phyloP scores from a whole-genome alignment of 2,113 vertebrate genomes.

The Phaetusa simplex region DNA sequence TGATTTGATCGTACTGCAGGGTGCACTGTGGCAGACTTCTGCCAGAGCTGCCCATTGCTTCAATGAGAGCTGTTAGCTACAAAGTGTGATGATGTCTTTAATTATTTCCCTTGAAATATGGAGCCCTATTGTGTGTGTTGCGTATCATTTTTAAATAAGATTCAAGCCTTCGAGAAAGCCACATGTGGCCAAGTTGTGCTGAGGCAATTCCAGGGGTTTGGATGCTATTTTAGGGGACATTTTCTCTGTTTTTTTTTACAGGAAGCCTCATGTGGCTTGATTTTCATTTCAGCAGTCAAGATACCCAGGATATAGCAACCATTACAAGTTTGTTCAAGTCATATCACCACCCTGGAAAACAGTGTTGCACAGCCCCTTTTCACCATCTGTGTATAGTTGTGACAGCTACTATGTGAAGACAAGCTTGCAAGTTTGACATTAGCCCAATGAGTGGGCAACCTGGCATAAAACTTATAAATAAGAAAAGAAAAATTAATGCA shows the following conservation, averaged over 20 bases:
- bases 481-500: neutral
- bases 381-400: neutral
- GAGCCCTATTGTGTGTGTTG: neutral
- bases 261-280: neutral
- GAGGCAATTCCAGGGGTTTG: neutral
- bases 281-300: neutral
- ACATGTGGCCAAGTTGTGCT: neutral
- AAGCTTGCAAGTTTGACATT: neutral
- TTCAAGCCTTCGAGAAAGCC: neutral
- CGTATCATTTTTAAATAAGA: constrained; percentile 17
- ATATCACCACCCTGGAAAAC: neutral
- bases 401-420: neutral
- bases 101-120: constrained; percentile 52
- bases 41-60: constrained; percentile 41
- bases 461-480: neutral
- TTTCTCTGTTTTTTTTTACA: neutral
- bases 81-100: neutral
- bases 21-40: constrained; percentile 40
- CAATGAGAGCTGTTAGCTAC: neutral
- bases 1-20: constrained; percentile 45
- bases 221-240: neutral
- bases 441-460: neutral
- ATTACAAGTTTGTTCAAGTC: neutral
- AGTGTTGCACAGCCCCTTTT: neutral
- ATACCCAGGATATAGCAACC: neutral